These are phyloP conservation scores for Synanceia verrucosa DNA, from an alignment of 2,797 vertebrate genomes.

Conservation along the genomic window DNA sequence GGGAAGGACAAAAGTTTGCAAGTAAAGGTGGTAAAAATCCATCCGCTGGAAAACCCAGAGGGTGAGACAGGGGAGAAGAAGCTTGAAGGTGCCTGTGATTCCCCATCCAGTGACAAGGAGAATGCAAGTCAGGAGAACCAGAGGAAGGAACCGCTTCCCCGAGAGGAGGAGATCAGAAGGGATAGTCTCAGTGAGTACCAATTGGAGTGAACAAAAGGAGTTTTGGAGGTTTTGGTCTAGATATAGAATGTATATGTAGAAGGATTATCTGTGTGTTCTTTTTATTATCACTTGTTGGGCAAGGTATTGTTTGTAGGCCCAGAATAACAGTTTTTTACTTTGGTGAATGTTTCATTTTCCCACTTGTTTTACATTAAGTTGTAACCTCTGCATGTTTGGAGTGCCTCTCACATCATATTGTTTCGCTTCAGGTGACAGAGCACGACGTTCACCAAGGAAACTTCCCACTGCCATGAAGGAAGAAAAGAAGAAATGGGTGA, in stretches of 20 bases:
- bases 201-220: not conserved
- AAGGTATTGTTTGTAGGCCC: not conserved
- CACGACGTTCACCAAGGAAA: slow-evolving; percentile 95
- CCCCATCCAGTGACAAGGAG: slow-evolving; percentile 98
- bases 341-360: not conserved
- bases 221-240: not conserved
- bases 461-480: slow-evolving; percentile 93
- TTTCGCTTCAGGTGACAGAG: slow-evolving; percentile 87
- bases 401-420: not conserved
- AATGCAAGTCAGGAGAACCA: slow-evolving; percentile 94
- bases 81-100: slow-evolving; percentile 92
- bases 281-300: too few species aligned
- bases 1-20: slow-evolving; percentile 92
- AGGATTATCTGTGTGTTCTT: not conserved
- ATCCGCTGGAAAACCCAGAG: slow-evolving; percentile 89
- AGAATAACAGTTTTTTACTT: not conserved
- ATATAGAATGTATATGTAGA: too few species aligned
- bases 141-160: slow-evolving; percentile 84
- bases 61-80: slow-evolving; percentile 91
- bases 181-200: slow-evolving; percentile 91
- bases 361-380: not conserved
- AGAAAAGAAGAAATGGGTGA: slow-evolving; percentile 95
- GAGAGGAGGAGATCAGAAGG: slow-evolving; percentile 90
- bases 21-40: slow-evolving; percentile 91
- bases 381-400: not conserved